Evolutionary conservation across 2,888 invertebrate genomes (phyloP), one percentile per base, ranked within the genome.

Genomic region (Ophioninae sp.): DNA sequence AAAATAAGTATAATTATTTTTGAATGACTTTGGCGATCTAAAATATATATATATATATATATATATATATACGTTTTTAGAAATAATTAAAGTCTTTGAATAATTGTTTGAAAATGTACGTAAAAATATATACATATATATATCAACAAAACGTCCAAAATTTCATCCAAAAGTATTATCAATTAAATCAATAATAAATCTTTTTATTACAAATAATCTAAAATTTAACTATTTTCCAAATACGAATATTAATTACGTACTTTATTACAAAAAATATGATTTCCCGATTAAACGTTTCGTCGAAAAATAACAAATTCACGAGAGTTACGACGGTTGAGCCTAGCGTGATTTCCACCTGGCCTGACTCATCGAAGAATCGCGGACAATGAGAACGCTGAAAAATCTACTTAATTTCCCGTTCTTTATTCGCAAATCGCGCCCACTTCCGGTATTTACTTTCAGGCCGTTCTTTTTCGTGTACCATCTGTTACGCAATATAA

Each of bases 381-480:
- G 30, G 0, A 30, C 10, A 56, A 41, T 41, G 37, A 13, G 7
- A 37, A 2, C 56, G 64, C 57, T 13, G 13, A 59, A 59, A 65
- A 57, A 44, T 44, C 13, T 30, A 39, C 23, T 44, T 7, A 64
- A 65, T 62, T 65, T 79, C 79, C 79, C 59, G 23, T 57, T 41
- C 41, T 62, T 72, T 76, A 44, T 83, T 44, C 39, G 37, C 30
- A 10, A 67, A 62, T 67, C 76, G 61, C 76, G 41, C 82, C 79
- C 70, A 61, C 57, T 83, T 83, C 80, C 80, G 73, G 72, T 44
- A 59, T 67, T 72, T n/a, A 69, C 68, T 1, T 62, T 13, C 30
- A 30, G 7, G 50, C 41, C 10, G 62, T 61, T 44, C 23, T 68
- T 67, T 67, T 44, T 68, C n/a, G 10, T 30, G 20, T 13, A 23